A percentile compares a stretch with the other conserved stretches of the same genome.
phyloP scores from a whole-genome alignment of 2,797 vertebrate genomes.

The Sparus aurata region DNA sequence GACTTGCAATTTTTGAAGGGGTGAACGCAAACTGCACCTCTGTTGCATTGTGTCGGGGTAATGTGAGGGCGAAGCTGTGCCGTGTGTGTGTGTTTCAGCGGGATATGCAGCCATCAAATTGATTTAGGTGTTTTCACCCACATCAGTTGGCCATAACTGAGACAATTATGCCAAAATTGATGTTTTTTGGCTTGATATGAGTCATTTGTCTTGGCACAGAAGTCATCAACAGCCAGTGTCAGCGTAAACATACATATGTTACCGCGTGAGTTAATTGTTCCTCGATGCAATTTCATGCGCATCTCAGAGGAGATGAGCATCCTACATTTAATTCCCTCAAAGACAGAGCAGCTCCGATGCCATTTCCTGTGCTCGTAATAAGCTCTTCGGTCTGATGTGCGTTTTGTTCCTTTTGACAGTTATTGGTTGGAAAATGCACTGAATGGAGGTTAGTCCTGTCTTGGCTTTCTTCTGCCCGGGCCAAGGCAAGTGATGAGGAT shows the following conservation, averaged over 20 bases:
- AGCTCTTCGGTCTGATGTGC: conserved; percentile 55
- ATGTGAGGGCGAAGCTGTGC: conserved; percentile 22
- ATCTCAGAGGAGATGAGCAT: conserved; percentile 62
- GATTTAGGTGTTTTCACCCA: conserved; percentile 31
- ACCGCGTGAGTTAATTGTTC: conserved; percentile 40
- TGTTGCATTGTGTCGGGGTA: conserved; percentile 36
- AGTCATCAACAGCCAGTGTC: conserved; percentile 23
- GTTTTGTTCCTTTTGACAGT: conserved; percentile 60
- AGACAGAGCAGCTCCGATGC: conserved; percentile 54
- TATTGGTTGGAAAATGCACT: conserved; percentile 45
- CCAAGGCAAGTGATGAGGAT: conserved; percentile 66
- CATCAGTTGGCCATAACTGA: conserved; percentile 31
- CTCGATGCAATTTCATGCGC: conserved; percentile 45
- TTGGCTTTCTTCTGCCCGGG: neutral
- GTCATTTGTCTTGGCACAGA: conserved; percentile 10
- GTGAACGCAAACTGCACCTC: conserved; percentile 43
- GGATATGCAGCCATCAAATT: conserved; percentile 9
- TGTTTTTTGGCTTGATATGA: neutral
- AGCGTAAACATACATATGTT: conserved; percentile 37
- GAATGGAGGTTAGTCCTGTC: conserved; percentile 26
- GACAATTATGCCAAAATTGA: neutral
- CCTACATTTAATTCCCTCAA: conserved; percentile 61
- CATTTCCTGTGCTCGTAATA: conserved; percentile 58
- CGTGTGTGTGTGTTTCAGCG: conserved; percentile 1
- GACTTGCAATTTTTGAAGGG: conserved; percentile 67